Base-by-base conservation (phyloP, 2,113 vertebrate genomes). In the Empidonax alnorum region DNA sequence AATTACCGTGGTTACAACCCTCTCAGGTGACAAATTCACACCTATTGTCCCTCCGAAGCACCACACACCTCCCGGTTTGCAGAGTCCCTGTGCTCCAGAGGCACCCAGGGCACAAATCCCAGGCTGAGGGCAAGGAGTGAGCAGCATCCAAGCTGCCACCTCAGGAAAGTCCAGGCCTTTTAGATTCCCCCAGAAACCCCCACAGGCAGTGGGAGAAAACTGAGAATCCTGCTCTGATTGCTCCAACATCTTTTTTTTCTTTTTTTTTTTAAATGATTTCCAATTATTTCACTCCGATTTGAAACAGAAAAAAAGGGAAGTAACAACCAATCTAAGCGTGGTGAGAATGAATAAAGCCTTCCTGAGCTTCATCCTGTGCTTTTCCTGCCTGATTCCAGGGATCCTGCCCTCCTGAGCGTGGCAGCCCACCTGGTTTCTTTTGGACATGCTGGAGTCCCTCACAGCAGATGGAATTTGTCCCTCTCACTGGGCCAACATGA, bases 121-220 rank as follows among this genome's bases (percentile, higher is more conserved):
- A 12, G 0, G 0, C 25, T 0, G 9, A 67, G 67, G 80, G 41
- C 27, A 7, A 6, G 44, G 17, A 12, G 8, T 4, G 61, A 82
- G 65, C 3, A 30, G 44, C 53, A 50, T 6, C 69, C 53, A 12
- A 47, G 37, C 62, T 68, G 82, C 73, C 84, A n/a, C 49, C 20
- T 53, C 53, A 15, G 37, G 5, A 0, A 14, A 3, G 22, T 17
- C 56, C 10, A 4, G 19, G 6, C 19, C 58, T 77, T 74, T 37
- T 7, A 19, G 20, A 12, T 14, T 28, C 33, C 44, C 41, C 65
- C 46, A n/a, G 49, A 7, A 25, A 44, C 16, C 46, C 71, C 28
- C 50, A 20, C 62, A 10, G 12, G 27, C 61, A 33, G 63, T 6
- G 63, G 11, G 69, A 9, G 66, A 41, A 42, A 83, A 53, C 0